These are phyloP conservation scores for Distichodus sexfasciatus DNA, from an alignment of 2,797 vertebrate species.

Conservation along the genomic window DNA sequence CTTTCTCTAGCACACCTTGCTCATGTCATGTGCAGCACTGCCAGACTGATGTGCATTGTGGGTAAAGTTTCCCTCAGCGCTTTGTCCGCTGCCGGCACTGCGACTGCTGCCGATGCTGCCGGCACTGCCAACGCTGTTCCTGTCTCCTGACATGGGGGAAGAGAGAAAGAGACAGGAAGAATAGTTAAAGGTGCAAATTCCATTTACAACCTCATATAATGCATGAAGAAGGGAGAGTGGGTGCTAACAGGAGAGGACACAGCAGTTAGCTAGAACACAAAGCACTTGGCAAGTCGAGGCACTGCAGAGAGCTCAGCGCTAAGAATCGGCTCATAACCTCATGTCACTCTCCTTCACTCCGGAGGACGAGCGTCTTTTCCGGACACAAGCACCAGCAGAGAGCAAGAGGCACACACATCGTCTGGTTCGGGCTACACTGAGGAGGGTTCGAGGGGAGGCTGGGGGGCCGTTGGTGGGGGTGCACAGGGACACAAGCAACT, in stretches of 20 bases:
- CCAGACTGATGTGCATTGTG: conserved; percentile 74
- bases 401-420: background rate
- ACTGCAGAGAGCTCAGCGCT: background rate
- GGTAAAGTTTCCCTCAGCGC: conserved; percentile 83
- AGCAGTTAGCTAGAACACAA: background rate
- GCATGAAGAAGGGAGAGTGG: background rate
- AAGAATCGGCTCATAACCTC: background rate
- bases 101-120: conserved; percentile 91
- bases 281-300: background rate
- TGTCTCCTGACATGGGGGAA: conserved; percentile 73
- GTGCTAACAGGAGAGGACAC: background rate
- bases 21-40: conserved; percentile 62
- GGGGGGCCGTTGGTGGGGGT: too few species aligned
- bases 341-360: conserved; percentile 1
- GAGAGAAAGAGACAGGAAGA: background rate
- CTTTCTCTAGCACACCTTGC: conserved; percentile 62
- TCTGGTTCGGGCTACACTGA: background rate
- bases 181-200: background rate
- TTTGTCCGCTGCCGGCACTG: conserved; percentile 95
- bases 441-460: too few species aligned
- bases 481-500: conserved; percentile 15
- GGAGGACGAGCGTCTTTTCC: conserved; percentile 6
- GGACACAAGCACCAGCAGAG: background rate
- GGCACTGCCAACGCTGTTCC: conserved; percentile 92
- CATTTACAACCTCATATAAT: too few species aligned